phyloP scores from a whole-genome alignment of 2,888 invertebrate species.

The Himalopsyche japonica region DNA sequence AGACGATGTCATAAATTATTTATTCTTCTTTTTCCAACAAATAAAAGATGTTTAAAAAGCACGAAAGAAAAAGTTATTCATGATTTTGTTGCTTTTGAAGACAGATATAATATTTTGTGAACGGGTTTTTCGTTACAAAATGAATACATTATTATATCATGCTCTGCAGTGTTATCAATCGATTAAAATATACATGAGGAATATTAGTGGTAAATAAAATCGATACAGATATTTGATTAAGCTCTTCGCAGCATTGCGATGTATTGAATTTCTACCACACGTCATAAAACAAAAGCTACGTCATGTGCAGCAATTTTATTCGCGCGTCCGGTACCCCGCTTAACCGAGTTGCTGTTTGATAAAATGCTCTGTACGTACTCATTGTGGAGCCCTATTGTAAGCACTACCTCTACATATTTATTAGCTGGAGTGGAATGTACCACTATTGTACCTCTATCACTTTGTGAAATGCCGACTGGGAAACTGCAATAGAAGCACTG shows the following conservation, averaged over 20 bases:
- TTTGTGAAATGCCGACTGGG: constrained; percentile 4
- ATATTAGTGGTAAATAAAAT: no score
- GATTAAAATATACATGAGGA: no score
- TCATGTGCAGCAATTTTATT: constrained; percentile 16
- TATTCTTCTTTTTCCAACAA: no score
- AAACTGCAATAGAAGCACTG: neutral
- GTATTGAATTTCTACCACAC: neutral
- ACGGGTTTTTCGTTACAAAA: no score
- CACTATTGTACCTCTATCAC: neutral
- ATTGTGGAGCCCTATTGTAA: constrained; percentile 6
- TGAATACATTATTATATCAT: no score
- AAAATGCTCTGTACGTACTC: neutral
- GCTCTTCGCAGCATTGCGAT: neutral
- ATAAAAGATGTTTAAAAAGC: no score
- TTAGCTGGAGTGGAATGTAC: constrained; percentile 16
- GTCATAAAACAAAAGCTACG: constrained; percentile 11
- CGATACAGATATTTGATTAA: no score
- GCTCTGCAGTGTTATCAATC: no score
- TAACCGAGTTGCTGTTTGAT: constrained; percentile 10
- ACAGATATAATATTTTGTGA: no score
- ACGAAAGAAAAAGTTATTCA: no score
- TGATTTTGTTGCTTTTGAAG: no score
- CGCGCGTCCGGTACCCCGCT: neutral
- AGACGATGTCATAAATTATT: no score
- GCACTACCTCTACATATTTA: neutral